Base-by-base conservation (phyloP, 1,140 invertebrate genomes). In the Harlomillsia oculata region DNA sequence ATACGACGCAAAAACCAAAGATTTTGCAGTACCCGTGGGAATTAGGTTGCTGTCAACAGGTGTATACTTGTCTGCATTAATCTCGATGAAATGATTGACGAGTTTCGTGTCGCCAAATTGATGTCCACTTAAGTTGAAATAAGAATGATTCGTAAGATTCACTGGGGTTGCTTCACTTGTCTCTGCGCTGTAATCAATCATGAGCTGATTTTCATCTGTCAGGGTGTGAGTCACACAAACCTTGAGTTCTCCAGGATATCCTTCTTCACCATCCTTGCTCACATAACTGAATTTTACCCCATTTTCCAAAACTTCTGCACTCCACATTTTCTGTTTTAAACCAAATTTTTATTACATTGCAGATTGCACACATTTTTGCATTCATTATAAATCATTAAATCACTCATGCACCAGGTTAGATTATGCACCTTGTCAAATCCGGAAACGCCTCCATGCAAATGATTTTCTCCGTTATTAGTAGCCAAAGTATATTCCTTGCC, bases 111-210 rank as follows among this genome's bases (percentile, higher is more conserved):
- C 66, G 3, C 75, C 76, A 46, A 69, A 59, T 44, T 64, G 71
- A 70, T 93, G 85, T 4, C 91, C 91, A 53, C 82, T 87, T 29
- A 97, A 72, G 73, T 97, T 97, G 69, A 96, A 96, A 70, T 95
- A 97, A 5, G 85, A 79, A 70, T 97, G 93, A 71, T 94, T 95
- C 0, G 90, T 89, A 36, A 97, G 72, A 71, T 93, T 96, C 1
- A 97, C 78, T 2, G 87, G 81, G 0, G 90, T 94, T 6, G 83
- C 75, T 68, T 85, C 85, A 0, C 79, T 83, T 0, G 83, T 80
- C 5, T 76, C 79, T 0, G 88, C 85, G 53, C 76, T 75, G 71
- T 87, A 89, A 18, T 80, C 71, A 4, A 96, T 77, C 9, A 75
- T 69, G 1, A 96, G 72, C 55, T 79, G 76, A 63, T 88, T 84